Conservation (phyloP, 2,113 vertebrate genomes). For the Ploceus nigricollis region DNA sequence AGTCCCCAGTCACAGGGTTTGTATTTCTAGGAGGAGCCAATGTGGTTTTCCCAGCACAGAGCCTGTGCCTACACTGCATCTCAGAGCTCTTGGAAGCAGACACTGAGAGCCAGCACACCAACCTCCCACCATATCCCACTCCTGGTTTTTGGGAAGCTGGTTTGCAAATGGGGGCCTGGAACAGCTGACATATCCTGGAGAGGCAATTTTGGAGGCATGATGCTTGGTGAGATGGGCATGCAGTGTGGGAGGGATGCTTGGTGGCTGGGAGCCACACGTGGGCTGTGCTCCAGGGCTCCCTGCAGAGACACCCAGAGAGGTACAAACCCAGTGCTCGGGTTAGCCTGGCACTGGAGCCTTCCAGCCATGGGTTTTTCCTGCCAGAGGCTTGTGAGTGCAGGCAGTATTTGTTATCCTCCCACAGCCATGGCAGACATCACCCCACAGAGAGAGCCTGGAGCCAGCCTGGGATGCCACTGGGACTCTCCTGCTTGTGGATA, state of each 20-base stretch:
- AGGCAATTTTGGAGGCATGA: not conserved
- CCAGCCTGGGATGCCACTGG: not conserved
- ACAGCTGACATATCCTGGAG: not conserved
- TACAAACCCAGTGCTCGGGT: fast-evolving
- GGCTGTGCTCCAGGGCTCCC: not conserved
- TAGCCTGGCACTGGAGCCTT: fast-evolving
- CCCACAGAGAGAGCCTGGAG: not conserved
- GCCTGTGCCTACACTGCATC: not conserved
- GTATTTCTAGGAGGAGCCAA: not conserved
- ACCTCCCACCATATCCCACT: fast-evolving
- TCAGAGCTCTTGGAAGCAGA: not conserved
- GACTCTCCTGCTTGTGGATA: fast-evolving
- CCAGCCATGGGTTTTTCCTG: not conserved
- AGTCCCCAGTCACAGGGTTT: fast-evolving
- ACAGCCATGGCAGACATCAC: not conserved
- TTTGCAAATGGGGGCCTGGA: not conserved
- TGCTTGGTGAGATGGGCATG: not conserved
- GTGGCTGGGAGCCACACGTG: fast-evolving
- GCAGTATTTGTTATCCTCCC: not conserved
- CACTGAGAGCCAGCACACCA: not conserved
- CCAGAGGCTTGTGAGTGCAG: not conserved
- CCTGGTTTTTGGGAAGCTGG: not conserved
- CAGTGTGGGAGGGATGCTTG: not conserved
- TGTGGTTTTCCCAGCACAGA: fast-evolving
- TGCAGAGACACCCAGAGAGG: not conserved